Evolutionary conservation across 2,113 vertebrate genomes (phyloP), one percentile per base, ranked within the genome.

Genomic region (Anoplopoma fimbria): DNA sequence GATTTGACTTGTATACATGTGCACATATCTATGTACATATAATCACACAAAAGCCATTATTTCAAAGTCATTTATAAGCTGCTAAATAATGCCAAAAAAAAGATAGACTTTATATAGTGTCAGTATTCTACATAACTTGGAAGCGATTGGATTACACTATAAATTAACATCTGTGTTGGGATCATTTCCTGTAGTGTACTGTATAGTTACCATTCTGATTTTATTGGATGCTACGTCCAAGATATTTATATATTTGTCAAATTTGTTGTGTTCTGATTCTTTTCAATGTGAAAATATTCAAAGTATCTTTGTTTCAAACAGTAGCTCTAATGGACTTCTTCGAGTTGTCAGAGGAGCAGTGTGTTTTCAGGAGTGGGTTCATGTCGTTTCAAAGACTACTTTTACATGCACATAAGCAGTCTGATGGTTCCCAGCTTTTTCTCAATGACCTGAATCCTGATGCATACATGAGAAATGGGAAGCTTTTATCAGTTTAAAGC

Each of bases 51-150:
- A 95, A 95, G 94, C 94, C 95, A 95, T 94, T 88, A 88, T 95
- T 91, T 94, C 75, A 89, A 89, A 92, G 92, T 93, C 88, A 89
- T 91, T 90, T 92, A 90, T 93, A 93, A 93, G 95, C 95, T 95
- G 94, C 95, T 95, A 94, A 93, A 91, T 91, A 90, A 95, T 95
- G 94, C 95, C 94, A 95, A 96, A 95, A 90, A 47, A 94, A 94
- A 89, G 61, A 87, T 57, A 88, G 34, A 81, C 83, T 85, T 89
- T 92, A 74, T 91, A 79, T 81, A 85, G 85, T 81, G 81, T 91
- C 67, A 88, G 70, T 83, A 89, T 88, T 89, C 51, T 58, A 82
- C 63, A 81, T 80, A 70, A 81, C 83, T 72, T 79, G 74, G 61
- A 79, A 83, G 87, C 25, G 36, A 81, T 90, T 87, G 68, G 79